Percentiles rank a stretch among this genome's conserved stretches.
Evolutionary conservation across 92 coral and sea anemone species (phyloP).

Genomic region (Montipora capitata): DNA sequence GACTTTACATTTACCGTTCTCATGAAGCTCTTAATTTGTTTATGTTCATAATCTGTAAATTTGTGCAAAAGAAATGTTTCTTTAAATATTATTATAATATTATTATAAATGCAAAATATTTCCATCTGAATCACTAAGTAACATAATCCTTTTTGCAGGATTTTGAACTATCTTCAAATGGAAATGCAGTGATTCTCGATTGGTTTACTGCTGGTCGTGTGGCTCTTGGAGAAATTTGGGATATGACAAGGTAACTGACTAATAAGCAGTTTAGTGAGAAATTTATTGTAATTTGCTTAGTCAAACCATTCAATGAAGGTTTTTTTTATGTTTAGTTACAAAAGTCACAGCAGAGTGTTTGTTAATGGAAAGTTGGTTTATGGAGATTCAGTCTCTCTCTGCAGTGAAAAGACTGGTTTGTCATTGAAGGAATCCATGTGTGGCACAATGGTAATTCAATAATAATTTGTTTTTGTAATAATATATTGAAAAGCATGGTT

Average conservation of each 20-base stretch:
- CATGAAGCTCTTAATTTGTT: too few species aligned
- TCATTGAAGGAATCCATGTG: slow-evolving; percentile 63
- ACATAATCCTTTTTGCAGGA: slow-evolving; percentile 32
- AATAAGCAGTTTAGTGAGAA: background rate
- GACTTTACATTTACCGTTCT: too few species aligned
- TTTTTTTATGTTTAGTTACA: slow-evolving; percentile 46
- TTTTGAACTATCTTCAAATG: slow-evolving; percentile 64
- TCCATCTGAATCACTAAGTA: too few species aligned
- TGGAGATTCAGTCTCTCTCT: slow-evolving; percentile 69
- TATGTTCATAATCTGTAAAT: too few species aligned
- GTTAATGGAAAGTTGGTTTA: slow-evolving; percentile 79
- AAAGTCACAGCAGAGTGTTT: slow-evolving; percentile 73
- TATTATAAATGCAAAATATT: too few species aligned
- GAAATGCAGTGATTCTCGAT: slow-evolving; percentile 69
- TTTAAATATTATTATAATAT: too few species aligned
- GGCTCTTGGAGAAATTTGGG: slow-evolving; percentile 81
- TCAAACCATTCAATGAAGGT: background rate
- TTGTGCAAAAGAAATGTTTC: too few species aligned
- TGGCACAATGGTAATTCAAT: slow-evolving; percentile 33
- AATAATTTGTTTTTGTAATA: background rate
- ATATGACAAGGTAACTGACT: slow-evolving; percentile 69
- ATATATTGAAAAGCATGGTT: too few species aligned
- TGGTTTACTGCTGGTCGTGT: slow-evolving; percentile 84
- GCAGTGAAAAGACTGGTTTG: background rate
- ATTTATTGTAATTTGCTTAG: background rate